Percentiles rank a stretch among this genome's conserved stretches.
Conservation (phyloP, 2,113 vertebrate species). For the Saccopteryx leptura region DNA sequence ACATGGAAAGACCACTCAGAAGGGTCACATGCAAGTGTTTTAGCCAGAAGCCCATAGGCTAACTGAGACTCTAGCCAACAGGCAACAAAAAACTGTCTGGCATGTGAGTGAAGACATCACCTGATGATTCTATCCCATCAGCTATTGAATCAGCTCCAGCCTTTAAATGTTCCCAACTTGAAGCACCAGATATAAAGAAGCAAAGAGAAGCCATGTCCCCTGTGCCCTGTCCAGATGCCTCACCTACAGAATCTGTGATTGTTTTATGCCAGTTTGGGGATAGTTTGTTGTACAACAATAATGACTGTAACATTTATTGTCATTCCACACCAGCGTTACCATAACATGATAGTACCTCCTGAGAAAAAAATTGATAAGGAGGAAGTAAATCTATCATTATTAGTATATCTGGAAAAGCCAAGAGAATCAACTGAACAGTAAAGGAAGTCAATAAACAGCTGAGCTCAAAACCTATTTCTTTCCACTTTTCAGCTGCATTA, state of each 20-base stretch:
- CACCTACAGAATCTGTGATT: neutral
- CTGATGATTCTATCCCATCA: neutral
- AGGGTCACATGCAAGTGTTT: neutral
- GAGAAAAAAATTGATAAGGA: neutral
- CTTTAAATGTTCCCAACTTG: neutral
- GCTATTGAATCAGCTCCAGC: neutral
- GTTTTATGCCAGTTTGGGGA: neutral
- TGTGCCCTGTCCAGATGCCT: neutral
- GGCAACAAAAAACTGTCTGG: neutral
- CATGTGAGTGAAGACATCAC: neutral
- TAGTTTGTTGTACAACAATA: neutral
- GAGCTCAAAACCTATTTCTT: conserved; percentile 1
- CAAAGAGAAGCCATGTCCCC: neutral
- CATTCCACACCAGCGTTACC: neutral
- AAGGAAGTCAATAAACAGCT: neutral
- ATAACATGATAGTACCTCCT: neutral
- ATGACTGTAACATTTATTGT: neutral
- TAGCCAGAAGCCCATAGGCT: neutral
- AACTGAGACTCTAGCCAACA: neutral
- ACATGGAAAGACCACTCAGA: neutral
- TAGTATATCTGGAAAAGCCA: neutral
- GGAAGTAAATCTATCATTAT: neutral
- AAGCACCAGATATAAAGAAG: neutral
- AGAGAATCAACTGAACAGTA: neutral
- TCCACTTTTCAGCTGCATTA: neutral